Conservation (phyloP, 2,888 invertebrate genomes). For the Metopia argyrocephala region DNA sequence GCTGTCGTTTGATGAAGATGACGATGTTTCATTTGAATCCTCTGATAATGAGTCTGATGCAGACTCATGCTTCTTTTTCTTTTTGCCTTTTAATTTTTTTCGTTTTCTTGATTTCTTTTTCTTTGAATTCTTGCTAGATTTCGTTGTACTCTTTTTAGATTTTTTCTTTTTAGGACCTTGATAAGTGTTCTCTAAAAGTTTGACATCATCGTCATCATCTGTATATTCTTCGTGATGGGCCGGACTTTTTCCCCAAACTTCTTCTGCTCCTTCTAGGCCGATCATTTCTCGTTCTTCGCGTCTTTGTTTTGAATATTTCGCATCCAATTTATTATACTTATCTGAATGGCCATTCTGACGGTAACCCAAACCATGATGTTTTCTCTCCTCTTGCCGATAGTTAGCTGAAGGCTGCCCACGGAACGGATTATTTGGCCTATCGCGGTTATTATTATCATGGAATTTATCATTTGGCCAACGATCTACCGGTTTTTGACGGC, state of each 20-base stretch:
- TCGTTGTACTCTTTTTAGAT: constrained; percentile 68
- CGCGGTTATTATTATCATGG: constrained; percentile 61
- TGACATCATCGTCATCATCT: constrained; percentile 74
- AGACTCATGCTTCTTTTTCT: constrained; percentile 78
- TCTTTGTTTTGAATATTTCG: constrained; percentile 84
- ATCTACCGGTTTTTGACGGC: constrained; percentile 60
- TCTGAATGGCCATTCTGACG: constrained; percentile 61
- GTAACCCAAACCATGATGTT: constrained; percentile 51
- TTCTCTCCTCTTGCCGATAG: constrained; percentile 39
- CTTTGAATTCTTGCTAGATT: constrained; percentile 72
- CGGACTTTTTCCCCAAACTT: constrained; percentile 89
- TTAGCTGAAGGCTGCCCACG: constrained; percentile 57
- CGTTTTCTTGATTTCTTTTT: constrained; percentile 79
- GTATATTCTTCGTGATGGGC: constrained; percentile 81
- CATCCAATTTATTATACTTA: constrained; percentile 69
- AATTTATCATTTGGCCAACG: constrained; percentile 74
- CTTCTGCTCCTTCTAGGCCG: constrained; percentile 84
- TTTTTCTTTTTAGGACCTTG: constrained; percentile 71
- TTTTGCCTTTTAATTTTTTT: constrained; percentile 78
- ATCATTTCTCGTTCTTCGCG: constrained; percentile 87
- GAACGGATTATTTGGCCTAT: constrained; percentile 68
- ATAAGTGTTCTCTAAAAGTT: constrained; percentile 69
- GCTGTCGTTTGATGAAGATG: constrained; percentile 65
- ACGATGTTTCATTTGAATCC: constrained; percentile 50
- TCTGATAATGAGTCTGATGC: constrained; percentile 66